Base-by-base conservation (phyloP, 2,797 vertebrate species). In the Mormyrops attenuatus region DNA sequence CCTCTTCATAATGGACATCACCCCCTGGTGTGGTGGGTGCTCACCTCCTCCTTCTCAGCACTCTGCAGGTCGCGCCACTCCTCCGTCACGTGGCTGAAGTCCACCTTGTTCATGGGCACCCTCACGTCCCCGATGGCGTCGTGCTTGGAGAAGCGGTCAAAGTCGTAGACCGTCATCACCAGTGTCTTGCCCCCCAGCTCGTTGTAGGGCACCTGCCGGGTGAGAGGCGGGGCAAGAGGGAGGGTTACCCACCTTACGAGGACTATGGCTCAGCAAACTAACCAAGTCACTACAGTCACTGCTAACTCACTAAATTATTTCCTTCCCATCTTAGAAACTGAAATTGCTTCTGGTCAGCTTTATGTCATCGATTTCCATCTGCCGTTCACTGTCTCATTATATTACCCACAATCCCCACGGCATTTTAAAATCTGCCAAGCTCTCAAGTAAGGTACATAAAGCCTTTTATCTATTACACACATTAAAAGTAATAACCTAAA, bases 41-140 rank as follows among this genome's bases (percentile, higher is more conserved):
- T 93, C 96, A 99, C 98, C 97, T 99, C 98, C 94, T 99, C 99
- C 92, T 99, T 99, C 95, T 99, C 98, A n/a, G 98, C 98, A 91
- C 97, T 99, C 95, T 97, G 96, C 92, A 99, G 97, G 92, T 99
- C 98, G 82, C 97, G 95, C 99, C 98, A 99, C 91, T 99, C 97
- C 93, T 99, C 97, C 84, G 97, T 97, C 89, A 98, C 97, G 0
- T 99, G 97, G 92, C 98, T 99, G 3, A 99, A 99, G 94, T 99
- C 99, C 92, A 99, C 95, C 0, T 97, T 97, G 94, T 98, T 99
- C 98, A 99, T 99, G 0, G 96, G 97, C 85, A 99, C 97, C 93
- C 98, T 98, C 90, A 98, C 97, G 17, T 96, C 98, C 44, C 99
- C 99, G 17, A 99, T 99, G 90, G 98, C 97, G 49, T 99, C 99